Percentiles rank a stretch among this genome's conserved stretches.
Evolutionary conservation across 1,140 invertebrate genomes (phyloP).

Genomic region (Drosophila fuyamai): DNA sequence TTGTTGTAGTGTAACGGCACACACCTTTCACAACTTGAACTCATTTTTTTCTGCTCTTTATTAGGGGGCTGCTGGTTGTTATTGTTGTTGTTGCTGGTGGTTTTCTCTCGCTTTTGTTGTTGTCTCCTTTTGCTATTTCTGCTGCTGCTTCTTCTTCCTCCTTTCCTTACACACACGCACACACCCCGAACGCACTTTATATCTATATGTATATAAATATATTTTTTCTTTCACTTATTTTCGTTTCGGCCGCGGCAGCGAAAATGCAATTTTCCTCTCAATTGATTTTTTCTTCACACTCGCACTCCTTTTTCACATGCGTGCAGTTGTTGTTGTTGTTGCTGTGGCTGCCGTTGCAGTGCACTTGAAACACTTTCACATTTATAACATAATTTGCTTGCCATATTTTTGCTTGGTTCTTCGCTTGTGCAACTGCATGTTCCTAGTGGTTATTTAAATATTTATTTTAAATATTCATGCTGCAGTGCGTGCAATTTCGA

Average conservation of each 20-base stretch:
- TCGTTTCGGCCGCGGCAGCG: conserved; percentile 52
- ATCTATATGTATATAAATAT: conserved; percentile 26
- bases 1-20: conserved; percentile 72
- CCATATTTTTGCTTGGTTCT: conserved; percentile 76
- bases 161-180: conserved; percentile 54
- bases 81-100: conserved; percentile 35
- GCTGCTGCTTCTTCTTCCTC: conserved; percentile 52
- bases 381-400: conserved; percentile 75
- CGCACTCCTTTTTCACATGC: conserved; percentile 71
- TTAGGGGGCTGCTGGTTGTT: conserved; percentile 62
- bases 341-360: conserved; percentile 28
- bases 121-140: conserved; percentile 79
- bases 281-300: conserved; percentile 75
- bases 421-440: conserved; percentile 71
- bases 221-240: conserved; percentile 67
- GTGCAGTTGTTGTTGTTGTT: conserved; percentile 44
- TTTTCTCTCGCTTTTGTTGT: conserved; percentile 36
- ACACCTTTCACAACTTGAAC: conserved; percentile 84
- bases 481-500: conserved; percentile 32
- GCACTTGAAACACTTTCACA: conserved; percentile 66
- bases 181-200: conserved; percentile 67
- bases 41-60: conserved; percentile 81
- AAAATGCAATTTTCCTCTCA: conserved; percentile 70
- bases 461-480: conserved; percentile 53
- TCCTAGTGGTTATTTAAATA: conserved; percentile 11